Evolutionary conservation across 1,140 invertebrate genomes (phyloP).

Genomic region (Drosophila lowei): DNA sequence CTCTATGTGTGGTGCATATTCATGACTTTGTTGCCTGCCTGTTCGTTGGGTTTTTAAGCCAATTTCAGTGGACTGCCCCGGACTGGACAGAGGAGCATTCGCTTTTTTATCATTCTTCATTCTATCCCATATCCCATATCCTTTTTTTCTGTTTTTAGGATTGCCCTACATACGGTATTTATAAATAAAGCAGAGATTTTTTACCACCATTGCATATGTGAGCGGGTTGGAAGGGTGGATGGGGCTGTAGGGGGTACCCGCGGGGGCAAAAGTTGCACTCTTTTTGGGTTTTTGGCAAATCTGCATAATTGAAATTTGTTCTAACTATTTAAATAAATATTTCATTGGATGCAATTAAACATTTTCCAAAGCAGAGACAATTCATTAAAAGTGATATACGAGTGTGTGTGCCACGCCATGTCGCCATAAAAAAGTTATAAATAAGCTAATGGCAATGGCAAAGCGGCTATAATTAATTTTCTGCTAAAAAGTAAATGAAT

Average conservation of each 20-base stretch:
- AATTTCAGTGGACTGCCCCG: slow-evolving; percentile 62
- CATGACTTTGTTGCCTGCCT: slow-evolving; percentile 67
- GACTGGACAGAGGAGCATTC: slow-evolving; percentile 3
- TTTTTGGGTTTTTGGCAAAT: slow-evolving; percentile 30
- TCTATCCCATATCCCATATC: slow-evolving; percentile 31
- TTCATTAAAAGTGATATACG: slow-evolving; percentile 37
- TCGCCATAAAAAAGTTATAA: slow-evolving; percentile 1
- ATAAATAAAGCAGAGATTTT: slow-evolving; percentile 63
- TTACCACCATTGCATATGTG: slow-evolving; percentile 25
- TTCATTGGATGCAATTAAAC: slow-evolving; percentile 69
- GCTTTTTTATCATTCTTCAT: slow-evolving; percentile 22
- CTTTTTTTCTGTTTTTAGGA: slow-evolving; percentile 28
- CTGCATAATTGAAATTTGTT: slow-evolving; percentile 75
- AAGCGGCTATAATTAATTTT: slow-evolving; percentile 24
- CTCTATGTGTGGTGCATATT: slow-evolving; percentile 57
- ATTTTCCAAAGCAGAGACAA: slow-evolving; percentile 23
- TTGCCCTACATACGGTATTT: slow-evolving; percentile 52
- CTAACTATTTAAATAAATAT: slow-evolving; percentile 73
- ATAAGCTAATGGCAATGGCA: slow-evolving; percentile 9
- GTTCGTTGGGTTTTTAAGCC: slow-evolving; percentile 77
- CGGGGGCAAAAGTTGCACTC: slow-evolving; percentile 9
- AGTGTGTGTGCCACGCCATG: neutral
- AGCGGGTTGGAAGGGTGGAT: neutral
- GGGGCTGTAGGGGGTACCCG: too few relatives aligned
- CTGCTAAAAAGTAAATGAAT: slow-evolving; percentile 17